phyloP scores from a whole-genome alignment of 1,140 invertebrate genomes.

The Augochlora pura region DNA sequence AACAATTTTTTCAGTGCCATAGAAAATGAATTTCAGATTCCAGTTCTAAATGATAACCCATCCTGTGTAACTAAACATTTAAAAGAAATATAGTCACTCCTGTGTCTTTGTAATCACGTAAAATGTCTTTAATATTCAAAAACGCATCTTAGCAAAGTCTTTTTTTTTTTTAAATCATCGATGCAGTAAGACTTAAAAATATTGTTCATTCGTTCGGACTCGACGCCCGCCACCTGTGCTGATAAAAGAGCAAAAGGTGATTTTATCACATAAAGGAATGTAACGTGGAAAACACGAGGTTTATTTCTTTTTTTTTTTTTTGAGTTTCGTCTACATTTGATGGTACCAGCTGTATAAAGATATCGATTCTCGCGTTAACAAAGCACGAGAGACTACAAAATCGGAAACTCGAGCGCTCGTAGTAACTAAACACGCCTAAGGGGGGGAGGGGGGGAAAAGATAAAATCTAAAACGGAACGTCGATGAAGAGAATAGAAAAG shows the following conservation, averaged over 20 bases:
- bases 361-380: background rate
- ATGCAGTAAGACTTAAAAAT: too few relatives aligned
- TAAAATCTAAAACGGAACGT: constrained; percentile 24
- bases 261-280: background rate
- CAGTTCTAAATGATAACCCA: too few relatives aligned
- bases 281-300: background rate
- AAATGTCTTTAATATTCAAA: background rate
- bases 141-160: background rate
- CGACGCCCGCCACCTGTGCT: background rate
- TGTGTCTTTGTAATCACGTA: too few relatives aligned
- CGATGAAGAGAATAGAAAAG: constrained; percentile 23
- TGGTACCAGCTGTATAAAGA: background rate
- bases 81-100: too few relatives aligned
- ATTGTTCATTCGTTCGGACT: background rate
- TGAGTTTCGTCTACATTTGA: constrained; percentile 13
- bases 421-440: constrained; percentile 16
- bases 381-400: background rate
- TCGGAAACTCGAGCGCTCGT: background rate
- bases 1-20: too few relatives aligned
- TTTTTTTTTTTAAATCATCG: background rate
- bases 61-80: too few relatives aligned
- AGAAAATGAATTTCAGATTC: too few relatives aligned
- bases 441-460: too few relatives aligned
- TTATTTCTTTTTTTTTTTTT: too few relatives aligned
- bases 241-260: background rate